Base-by-base conservation (phyloP, 2,888 invertebrate genomes). In the Kryphioiulus occultus region DNA sequence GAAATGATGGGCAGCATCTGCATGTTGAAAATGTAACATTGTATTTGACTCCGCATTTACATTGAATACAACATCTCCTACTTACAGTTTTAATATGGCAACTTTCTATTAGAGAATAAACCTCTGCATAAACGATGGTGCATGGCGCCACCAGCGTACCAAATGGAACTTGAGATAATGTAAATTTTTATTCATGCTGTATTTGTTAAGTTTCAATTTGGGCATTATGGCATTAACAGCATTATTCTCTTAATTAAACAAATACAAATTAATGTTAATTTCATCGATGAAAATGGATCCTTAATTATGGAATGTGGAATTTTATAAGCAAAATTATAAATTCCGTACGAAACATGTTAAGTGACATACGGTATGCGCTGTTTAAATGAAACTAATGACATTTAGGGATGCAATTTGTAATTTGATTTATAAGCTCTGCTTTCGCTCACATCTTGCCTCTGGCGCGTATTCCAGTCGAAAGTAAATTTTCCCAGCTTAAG, bases 351-450 rank as follows among this genome's bases (percentile, higher is more conserved):
- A 78, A 15, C 78, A 78, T 30, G 30, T 15, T 30, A 78, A 78
- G 78, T 78, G 22, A 78, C 78, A 78, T 30, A 78, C 30, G 78
- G 78, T 15, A 78, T 78, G 22, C 22, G 78, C 78, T 53, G 78
- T 78, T 30, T 22, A 78, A 78, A 78, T 30, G 78, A 30, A 78
- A 26, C 22, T 78, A 78, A 78, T 78, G 30, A 26, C 26, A 78
- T 12, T 78, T 78, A 78, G 78, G 26, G 26, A 78, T 30, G 78
- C 78, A 78, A 78, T 78, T 78, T 78, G 78, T 78, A 78, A 78
- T 78, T 78, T 78, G 78, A 78, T 78, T 78, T 78, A 78, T 78
- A 78, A 78, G 78, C 78, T 78, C 78, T 78, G 78, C 78, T 78
- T 78, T 78, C 78, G 30, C 30, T 78, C 78, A 78, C 15, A 15